Conservation (phyloP, 1,140 invertebrate genomes). For the Hermetia illucens region DNA sequence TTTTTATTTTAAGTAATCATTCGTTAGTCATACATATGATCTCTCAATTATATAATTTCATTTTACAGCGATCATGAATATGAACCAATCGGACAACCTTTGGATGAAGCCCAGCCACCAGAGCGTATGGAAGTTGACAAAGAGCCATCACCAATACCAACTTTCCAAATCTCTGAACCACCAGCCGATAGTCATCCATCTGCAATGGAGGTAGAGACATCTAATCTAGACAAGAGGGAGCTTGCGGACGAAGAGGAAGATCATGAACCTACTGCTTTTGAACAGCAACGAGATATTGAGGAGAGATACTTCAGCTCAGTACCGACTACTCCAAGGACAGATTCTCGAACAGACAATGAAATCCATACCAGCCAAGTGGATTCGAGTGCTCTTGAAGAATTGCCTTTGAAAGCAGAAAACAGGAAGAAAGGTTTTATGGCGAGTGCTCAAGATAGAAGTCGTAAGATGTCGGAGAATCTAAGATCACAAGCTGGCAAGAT, state of each 20-base stretch:
- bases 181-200: slow-evolving; percentile 26
- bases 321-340: slow-evolving; percentile 33
- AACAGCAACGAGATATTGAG: slow-evolving; percentile 9
- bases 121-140: background rate
- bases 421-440: slow-evolving; percentile 35
- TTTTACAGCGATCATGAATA: slow-evolving; percentile 75
- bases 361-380: slow-evolving; percentile 53
- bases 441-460: slow-evolving; percentile 36
- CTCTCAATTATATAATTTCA: no score
- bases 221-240: slow-evolving; percentile 27
- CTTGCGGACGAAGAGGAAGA: no score
- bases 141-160: no score
- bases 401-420: slow-evolving; percentile 42
- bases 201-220: slow-evolving; percentile 24
- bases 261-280: slow-evolving; percentile 27
- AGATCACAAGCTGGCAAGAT: slow-evolving; percentile 43
- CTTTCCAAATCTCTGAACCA: no score
- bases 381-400: slow-evolving; percentile 44
- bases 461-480: slow-evolving; percentile 38
- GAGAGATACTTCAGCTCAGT: slow-evolving; percentile 16
- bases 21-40: no score
- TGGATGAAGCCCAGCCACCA: slow-evolving; percentile 15
- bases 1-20: no score
- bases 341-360: slow-evolving; percentile 47
- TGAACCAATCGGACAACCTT: slow-evolving; percentile 54